Evolutionary conservation across 2,888 invertebrate species (phyloP), one percentile per base, ranked within the genome.

Genomic region (Lepidocyrtinus sp.): DNA sequence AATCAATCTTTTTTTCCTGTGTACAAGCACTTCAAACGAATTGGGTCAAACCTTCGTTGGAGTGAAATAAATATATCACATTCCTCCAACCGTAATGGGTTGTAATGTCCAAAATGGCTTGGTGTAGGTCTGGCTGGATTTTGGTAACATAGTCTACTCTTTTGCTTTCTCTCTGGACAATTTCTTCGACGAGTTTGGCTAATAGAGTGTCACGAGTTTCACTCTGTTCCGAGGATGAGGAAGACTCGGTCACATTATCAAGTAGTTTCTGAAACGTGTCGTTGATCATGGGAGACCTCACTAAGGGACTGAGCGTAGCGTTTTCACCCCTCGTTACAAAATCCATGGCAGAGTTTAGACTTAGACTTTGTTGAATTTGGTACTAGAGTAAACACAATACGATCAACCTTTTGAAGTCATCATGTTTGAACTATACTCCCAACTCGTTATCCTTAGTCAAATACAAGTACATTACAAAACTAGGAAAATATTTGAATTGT

Each of bases 121-220:
- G 94, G 89, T 97, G 96, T 89, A 97, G 97, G 89, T 98, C 95
- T 36, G 99, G 98, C 82, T 97, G 92, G 93, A 99, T 94, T 89
- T 96, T 95, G 87, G 96, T 94, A 69, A 96, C 96, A 88, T 94
- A 95, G 90, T 96, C 96, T 87, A 77, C 63, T 22, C 78, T 59
- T n/a, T 59, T 12, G 5, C 46, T 78, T 67, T 82, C 82, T 22
- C 72, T 82, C 15, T 27, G 46, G 26, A 82, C 62, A 21, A 71
- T 75, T 63, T 82, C 82, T 21, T 78, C 78, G n/a, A 82, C 75
- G 5, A 82, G 77, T 62, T 55, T 78, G 1, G 50, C 78, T 46
- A 82, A 25, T 45, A 82, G 74, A 24, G 19, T 19, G 7, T 26
- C 77, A 7, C 77, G 77, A 59, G 9, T 67, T 50, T 61, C 72